Evolutionary conservation across 2,797 vertebrate genomes (phyloP).

Genomic region (Urophycis tenuis): DNA sequence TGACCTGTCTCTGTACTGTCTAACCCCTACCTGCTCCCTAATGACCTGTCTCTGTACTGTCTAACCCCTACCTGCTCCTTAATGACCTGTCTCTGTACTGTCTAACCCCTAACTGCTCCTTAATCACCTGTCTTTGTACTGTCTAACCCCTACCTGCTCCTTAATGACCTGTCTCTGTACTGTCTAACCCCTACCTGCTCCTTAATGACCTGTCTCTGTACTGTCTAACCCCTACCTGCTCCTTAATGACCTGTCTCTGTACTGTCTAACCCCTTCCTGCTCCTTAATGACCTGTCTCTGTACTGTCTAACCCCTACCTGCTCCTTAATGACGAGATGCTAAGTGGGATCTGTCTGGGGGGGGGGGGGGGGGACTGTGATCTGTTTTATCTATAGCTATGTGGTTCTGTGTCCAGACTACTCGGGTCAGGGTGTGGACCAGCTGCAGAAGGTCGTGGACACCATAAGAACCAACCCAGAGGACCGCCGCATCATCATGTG

Average conservation of each 20-base stretch:
- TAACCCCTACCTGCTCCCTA: too few relatives aligned
- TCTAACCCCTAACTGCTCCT: too few relatives aligned
- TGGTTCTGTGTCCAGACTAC: slow-evolving; percentile 75
- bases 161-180: neutral
- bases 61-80: neutral
- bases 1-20: too few relatives aligned
- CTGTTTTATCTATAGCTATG: neutral
- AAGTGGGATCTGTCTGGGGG: neutral
- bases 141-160: too few relatives aligned
- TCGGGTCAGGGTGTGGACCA: slow-evolving; percentile 91
- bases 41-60: neutral
- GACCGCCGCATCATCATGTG: slow-evolving; percentile 96
- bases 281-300: neutral
- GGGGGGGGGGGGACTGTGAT: neutral
- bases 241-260: too few relatives aligned
- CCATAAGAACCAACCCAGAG: slow-evolving; percentile 85
- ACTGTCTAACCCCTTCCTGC: neutral
- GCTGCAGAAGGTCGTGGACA: slow-evolving; percentile 90
- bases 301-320: neutral
- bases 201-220: too few relatives aligned
- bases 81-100: too few relatives aligned
- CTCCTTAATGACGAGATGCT: neutral
- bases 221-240: too few relatives aligned
- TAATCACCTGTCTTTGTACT: too few relatives aligned
- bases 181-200: neutral